Percentiles rank a stretch among this genome's conserved stretches.
Evolutionary conservation across 2,113 vertebrate genomes (phyloP).

Genomic region (Xyrauchen texanus): DNA sequence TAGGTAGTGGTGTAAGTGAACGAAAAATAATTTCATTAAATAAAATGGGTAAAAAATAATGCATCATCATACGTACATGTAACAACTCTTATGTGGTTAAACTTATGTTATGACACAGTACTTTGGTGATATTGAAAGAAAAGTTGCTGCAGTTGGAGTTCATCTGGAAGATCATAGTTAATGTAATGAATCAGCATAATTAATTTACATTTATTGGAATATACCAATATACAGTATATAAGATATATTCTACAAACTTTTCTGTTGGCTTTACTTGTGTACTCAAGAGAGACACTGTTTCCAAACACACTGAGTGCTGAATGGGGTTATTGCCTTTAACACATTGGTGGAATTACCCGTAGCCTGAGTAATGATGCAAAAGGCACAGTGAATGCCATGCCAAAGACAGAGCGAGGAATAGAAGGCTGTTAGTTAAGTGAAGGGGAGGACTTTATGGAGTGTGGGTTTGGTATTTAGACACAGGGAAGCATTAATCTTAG

Average conservation of each 20-base stretch:
- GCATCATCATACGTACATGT: no score
- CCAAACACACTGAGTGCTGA: constrained; percentile 13
- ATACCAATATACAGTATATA: background rate
- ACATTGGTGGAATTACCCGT: constrained; percentile 35
- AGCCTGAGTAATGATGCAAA: constrained; percentile 32
- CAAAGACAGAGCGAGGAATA: constrained; percentile 32
- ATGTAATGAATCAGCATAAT: background rate
- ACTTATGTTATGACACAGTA: no score
- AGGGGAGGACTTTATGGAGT: constrained; percentile 57
- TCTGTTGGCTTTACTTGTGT: background rate
- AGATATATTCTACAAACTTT: background rate
- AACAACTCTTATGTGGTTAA: no score
- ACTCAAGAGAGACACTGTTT: constrained; percentile 6
- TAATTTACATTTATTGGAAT: background rate
- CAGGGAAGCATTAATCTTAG: constrained; percentile 55
- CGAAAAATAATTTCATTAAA: no score
- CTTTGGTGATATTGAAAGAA: no score
- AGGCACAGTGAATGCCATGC: constrained; percentile 31
- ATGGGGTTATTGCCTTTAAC: constrained; percentile 13
- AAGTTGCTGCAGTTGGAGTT: no score
- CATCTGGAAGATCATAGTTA: background rate
- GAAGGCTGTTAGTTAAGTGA: constrained; percentile 52
- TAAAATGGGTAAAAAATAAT: no score
- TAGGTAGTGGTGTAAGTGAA: no score
- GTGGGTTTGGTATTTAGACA: constrained; percentile 43